Base-by-base conservation (phyloP, 2,888 invertebrate genomes). In the Toxonevra muliebris region DNA sequence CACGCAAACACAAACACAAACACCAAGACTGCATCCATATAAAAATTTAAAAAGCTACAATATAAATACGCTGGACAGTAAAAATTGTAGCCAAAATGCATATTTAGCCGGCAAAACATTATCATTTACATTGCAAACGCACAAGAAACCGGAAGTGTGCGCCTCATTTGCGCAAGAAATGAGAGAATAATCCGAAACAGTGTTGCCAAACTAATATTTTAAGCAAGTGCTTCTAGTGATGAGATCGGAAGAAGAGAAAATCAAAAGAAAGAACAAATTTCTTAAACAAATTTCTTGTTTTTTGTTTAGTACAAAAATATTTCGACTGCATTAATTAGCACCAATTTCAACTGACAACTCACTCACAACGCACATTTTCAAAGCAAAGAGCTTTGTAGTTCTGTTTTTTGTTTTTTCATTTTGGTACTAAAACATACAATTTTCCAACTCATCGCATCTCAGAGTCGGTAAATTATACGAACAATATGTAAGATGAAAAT, bases 101-200 rank as follows among this genome's bases (percentile, higher is more conserved):
- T 61, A 71, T 72, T 72, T 72, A 70, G 73, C 71, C 69, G 67
- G 69, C 71, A 65, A 52, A 69, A 67, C 61, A 73, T 66, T 63
- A 68, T 67, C 74, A 76, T 73, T 76, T 73, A 71, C 69, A 71
- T 70, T 61, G 55, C 61, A 72, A 74, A 67, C 73, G 72, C 72
- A 71, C 71, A 71, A 65, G 72, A 66, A 69, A 71, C 71, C 73
- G 74, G 75, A 76, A 73, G 74, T 71, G 53, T 30, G 30, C 30
- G 48, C 48, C 48, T 48, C n/a, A 15, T 15, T 15, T n/a, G 48
- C 48, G 10, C n/a, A 48, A 48, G 48, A 48, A 48, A 13, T 48
- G 48, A 48, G 48, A 30, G 30, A 30, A 19, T 41, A 20, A 5
- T 55, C 3, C 30, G 30, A 63, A 17, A 42, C 13, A n/a, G 13